Evolutionary conservation across 2,113 vertebrate species (phyloP).

Genomic region (Arvicanthis niloticus): DNA sequence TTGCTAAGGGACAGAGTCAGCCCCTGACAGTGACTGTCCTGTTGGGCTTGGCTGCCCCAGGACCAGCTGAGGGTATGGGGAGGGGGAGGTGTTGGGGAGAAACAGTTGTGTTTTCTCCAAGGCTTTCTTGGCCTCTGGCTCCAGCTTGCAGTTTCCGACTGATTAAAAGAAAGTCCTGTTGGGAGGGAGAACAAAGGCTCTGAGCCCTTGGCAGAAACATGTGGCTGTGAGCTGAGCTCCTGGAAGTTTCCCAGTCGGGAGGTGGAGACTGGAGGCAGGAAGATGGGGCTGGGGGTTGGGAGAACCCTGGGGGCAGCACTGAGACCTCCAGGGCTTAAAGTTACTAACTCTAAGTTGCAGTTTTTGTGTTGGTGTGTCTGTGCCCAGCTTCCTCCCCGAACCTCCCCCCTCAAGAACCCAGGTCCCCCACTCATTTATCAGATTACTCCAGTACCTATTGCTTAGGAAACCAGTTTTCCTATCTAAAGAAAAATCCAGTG

Average conservation of each 20-base stretch:
- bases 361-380: not conserved
- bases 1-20: not conserved
- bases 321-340: fast-evolving
- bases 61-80: not conserved
- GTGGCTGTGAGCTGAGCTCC: not conserved
- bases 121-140: constrained; percentile 52
- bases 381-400: fast-evolving
- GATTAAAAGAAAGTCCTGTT: constrained; percentile 57
- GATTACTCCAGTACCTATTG: fast-evolving
- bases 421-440: not conserved
- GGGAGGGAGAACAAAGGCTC: constrained; percentile 77
- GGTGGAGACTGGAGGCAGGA: not conserved
- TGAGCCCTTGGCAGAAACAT: constrained; percentile 55
- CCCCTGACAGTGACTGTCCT: not conserved
- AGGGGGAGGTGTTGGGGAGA: not conserved
- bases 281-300: not conserved
- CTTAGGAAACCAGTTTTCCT: not conserved
- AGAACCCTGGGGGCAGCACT: not conserved
- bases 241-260: constrained; percentile 39
- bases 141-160: constrained; percentile 24
- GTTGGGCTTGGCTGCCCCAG: not conserved
- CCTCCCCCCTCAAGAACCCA: not conserved
- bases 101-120: constrained; percentile 33
- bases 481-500: not conserved
- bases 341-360: fast-evolving